Base-by-base conservation (phyloP, 2,888 invertebrate genomes). In the Stegophylla sp. region DNA sequence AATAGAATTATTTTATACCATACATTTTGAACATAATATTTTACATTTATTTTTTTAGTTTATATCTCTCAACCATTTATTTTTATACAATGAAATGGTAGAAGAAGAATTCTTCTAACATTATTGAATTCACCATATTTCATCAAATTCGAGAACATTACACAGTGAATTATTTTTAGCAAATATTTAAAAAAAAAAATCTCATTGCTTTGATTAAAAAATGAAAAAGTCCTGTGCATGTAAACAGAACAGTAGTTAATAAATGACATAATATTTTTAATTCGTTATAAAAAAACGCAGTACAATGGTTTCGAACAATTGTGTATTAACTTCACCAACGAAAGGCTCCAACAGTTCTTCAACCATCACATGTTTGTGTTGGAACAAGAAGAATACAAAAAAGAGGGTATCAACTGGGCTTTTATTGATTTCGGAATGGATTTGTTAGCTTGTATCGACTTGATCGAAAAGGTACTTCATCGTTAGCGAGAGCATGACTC, bases 401-500 rank as follows among this genome's bases (percentile, higher is more conserved):
- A 90, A 87, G 98, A 98, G 89, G 97, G 97, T 87, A 98, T 98
- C 89, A 91, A 93, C 86, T 98, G 98, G 98, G 92, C 92, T 87
- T 98, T 98, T 90, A 98, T 98, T 90, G 98, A 98, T 90, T 98
- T 98, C 88, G 98, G 98, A 89, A 96, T 98, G 94, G 98, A 98
- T 89, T 91, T 98, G 88, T 91, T 95, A 87, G 95, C 96, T 89
- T 98, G 97, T 91, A 98, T 98, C 89, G 98, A 98, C 88, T 91
- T 98, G 86, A 96, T 97, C 88, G 97, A 97, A 91, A 97, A 97
- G 95, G 96, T 95, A 82, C 51, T 79, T 71, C 64, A 17, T 48
- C 53, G 48, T 51, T 48, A 34, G 3, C 56, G 45, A 23, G 17
- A 51, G 48, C 61, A 43, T 51, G 59, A 45, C 13, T 41, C 71